Conservation (phyloP, 1,140 invertebrate species). For the Rhyzopertha dominica region DNA sequence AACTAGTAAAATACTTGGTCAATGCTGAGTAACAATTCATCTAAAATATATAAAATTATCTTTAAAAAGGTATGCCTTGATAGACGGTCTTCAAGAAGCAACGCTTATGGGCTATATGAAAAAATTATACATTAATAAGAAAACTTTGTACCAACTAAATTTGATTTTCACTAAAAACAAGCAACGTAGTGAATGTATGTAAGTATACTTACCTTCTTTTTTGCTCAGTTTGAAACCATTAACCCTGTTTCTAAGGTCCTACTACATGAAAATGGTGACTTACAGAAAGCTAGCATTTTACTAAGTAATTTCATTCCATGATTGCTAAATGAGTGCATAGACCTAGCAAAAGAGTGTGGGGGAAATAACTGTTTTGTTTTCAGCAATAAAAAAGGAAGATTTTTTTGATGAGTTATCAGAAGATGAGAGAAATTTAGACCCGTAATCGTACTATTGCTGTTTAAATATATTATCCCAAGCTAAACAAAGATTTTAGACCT, state of each 20-base stretch:
- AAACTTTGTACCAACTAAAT: conserved; percentile 22
- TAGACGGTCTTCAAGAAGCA: conserved; percentile 34
- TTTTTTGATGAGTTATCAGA: too few relatives aligned
- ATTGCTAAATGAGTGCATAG: conserved; percentile 21
- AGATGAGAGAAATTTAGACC: too few relatives aligned
- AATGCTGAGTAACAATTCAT: conserved; percentile 15
- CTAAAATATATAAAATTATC: conserved; percentile 20
- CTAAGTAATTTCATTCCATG: conserved; percentile 30
- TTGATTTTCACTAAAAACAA: conserved; percentile 27
- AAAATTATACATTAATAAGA: conserved; percentile 27
- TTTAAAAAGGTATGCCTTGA: conserved; percentile 33
- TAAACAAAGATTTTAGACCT: too few relatives aligned
- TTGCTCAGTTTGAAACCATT: conserved; percentile 35
- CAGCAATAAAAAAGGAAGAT: too few relatives aligned
- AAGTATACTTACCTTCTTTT: too few relatives aligned
- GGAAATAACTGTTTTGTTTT: too few relatives aligned
- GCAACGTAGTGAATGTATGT: too few relatives aligned
- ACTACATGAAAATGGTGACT: conserved; percentile 36
- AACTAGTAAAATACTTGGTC: too few relatives aligned
- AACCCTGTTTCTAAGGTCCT: conserved; percentile 35
- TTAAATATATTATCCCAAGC: too few relatives aligned
- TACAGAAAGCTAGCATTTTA: conserved; percentile 34
- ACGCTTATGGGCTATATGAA: conserved; percentile 24
- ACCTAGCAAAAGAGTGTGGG: conserved; percentile 13
- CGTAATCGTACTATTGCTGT: too few relatives aligned